Evolutionary conservation across 2,797 vertebrate genomes (phyloP), one percentile per base, ranked within the genome.

Genomic region (Graptemys geographica): DNA sequence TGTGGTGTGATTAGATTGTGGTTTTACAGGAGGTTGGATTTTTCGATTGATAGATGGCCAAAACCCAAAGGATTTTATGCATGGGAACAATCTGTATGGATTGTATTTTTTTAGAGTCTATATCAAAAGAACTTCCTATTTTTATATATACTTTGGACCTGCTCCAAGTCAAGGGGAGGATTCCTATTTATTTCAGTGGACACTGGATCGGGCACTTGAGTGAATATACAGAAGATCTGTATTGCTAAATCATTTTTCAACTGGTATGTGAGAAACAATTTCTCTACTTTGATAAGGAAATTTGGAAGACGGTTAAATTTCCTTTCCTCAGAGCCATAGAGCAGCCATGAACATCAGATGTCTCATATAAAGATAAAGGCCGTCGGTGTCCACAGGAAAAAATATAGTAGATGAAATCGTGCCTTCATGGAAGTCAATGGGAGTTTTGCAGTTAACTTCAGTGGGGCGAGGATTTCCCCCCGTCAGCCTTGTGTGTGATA

Each of bases 1-100:
- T 94, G 90, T 56, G 25, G 59, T 96, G 41, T 11, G 93, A 96
- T 96, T 97, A 97, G 55, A 81, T 92, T 91, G 81, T 6, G 31
- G 83, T 55, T 93, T 83, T 82, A 57, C 44, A 47, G 69, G 44
- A 55, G 13, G 91, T 91, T 95, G 86, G 41, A 52, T 84, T 95
- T 95, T 49, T 93, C 31, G 79, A 79, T 94, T 79, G 76, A 89
- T 33, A 56, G 83, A 90, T 80, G 78, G 81, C 82, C 57, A 28
- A 89, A 89, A 94, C 88, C 78, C 87, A 96, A 89, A 92, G 62
- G 1, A 78, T 69, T 94, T 95, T 51, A 69, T 79, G 37, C 81
- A 55, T 28, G 52, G 92, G 84, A 69, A 55, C 79, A 88, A 33
- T 28, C 56, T n/a, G 65, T 2, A 16, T 62, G 59, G 37, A 51